phyloP scores from a whole-genome alignment of 2,113 vertebrate species.

The Alectura lathami region DNA sequence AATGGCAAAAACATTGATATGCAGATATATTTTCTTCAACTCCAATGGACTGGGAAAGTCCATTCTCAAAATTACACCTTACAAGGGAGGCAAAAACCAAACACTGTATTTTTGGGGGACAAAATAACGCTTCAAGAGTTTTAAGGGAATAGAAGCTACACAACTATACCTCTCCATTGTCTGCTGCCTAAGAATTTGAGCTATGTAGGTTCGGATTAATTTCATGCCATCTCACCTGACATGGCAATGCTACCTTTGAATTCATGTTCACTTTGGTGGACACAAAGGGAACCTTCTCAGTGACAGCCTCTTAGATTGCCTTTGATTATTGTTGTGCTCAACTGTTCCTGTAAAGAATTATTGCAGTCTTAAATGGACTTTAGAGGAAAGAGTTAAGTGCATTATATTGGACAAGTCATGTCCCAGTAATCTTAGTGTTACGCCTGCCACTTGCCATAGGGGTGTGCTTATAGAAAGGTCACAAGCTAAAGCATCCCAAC shows the following conservation, averaged over 20 bases:
- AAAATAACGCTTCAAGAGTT: neutral
- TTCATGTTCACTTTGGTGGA: neutral
- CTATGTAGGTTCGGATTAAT: neutral
- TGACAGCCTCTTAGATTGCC: neutral
- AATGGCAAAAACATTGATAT: neutral
- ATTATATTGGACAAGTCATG: neutral
- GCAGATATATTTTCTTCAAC: neutral
- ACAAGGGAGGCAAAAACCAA: neutral
- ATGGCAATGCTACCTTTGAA: neutral
- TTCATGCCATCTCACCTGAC: neutral
- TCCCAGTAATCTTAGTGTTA: neutral
- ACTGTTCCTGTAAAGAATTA: neutral
- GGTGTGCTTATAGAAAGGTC: neutral
- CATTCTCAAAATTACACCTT: neutral
- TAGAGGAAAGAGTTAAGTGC: neutral
- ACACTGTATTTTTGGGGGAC: no score
- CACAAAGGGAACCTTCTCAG: neutral
- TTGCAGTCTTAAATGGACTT: neutral
- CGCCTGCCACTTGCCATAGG: neutral
- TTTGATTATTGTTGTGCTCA: no score
- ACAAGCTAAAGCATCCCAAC: neutral
- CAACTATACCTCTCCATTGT: neutral
- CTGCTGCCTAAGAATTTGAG: neutral
- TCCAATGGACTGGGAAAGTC: neutral
- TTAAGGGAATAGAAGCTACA: neutral